Conservation (phyloP, 2,797 vertebrate species). For the Pseudopleuronectes americanus region DNA sequence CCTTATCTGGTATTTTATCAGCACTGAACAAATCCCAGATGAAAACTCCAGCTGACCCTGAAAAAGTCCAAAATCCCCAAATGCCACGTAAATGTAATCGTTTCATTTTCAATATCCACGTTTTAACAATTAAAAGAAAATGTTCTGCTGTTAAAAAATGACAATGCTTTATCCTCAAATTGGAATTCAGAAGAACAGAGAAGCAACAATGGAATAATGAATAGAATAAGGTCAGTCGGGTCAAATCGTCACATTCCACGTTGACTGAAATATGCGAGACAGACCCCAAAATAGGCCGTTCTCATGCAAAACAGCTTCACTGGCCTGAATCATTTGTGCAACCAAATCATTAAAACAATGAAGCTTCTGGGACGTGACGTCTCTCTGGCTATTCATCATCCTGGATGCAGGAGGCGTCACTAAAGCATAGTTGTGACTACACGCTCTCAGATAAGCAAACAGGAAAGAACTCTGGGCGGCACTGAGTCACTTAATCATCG, state of each 20-base stretch:
- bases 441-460: constrained; percentile 40
- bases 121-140: background rate
- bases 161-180: background rate
- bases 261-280: constrained; percentile 26
- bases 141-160: too few species aligned
- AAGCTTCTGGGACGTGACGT: constrained; percentile 42
- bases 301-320: constrained; percentile 55
- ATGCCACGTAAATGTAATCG: background rate
- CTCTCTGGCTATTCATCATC: constrained; percentile 60
- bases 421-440: constrained; percentile 9
- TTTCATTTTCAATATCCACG: constrained; percentile 4
- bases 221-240: background rate
- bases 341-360: constrained; percentile 68
- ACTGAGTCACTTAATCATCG: constrained; percentile 27
- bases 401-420: constrained; percentile 31
- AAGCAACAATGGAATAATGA: background rate
- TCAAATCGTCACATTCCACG: constrained; percentile 35
- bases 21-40: constrained; percentile 36
- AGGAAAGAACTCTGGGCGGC: constrained; percentile 31
- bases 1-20: constrained; percentile 35
- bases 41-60: constrained; percentile 22
- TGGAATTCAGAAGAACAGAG: background rate
- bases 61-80: constrained; percentile 25
- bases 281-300: constrained; percentile 56
- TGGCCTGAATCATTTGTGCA: constrained; percentile 62